Base-by-base conservation (phyloP, 2,113 vertebrate genomes). In the Hemichromis elongatus region DNA sequence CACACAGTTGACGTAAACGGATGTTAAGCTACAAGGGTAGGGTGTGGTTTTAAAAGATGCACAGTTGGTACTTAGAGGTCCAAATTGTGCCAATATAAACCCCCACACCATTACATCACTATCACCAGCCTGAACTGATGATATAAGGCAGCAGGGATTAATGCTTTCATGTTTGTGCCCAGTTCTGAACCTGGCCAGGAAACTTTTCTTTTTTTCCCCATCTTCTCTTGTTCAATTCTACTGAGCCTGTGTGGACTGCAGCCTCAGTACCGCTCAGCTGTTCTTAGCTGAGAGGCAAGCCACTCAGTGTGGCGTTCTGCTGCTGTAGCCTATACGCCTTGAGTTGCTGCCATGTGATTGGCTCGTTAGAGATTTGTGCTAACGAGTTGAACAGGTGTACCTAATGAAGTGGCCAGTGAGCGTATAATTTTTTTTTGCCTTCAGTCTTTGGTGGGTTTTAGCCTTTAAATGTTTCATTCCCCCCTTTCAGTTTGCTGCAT, bases 291-390 rank as follows among this genome's bases (percentile, higher is more conserved):
- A 18, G 13, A 16, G 5, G 45, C 6, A 9, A 7, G 47, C 6
- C 45, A 7, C 16, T 24, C 0, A 1, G n/a, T 26, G 63, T 24
- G 37, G 3, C 0, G 3, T 0, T 68, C 35, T n/a, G 59, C 1
- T 68, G n/a, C 63, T 68, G 37, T 16, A 1, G 21, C 37, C 56
- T 50, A 50, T 11, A 47, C 47, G 68, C 42, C 50, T 9, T 50
- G 3, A 70, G 37, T 42, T 6, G 37, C 21, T 26, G 68, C 24
- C 1, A 73, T 5, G 24, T 1, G 6, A 19, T 30, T 50, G 42
- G 24, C 68, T 73, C 16, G 7, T 47, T 73, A 4, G 24, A 11
- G 14, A 2, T 50, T 30, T 47, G 24, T 7, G 13, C 0, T 70
- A 70, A 26, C 6, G 2, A 30, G 24, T 0, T 47, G 40, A 47